Base-by-base conservation (phyloP, 2,797 vertebrate species). In the Typhlichthys eigenmanni region DNA sequence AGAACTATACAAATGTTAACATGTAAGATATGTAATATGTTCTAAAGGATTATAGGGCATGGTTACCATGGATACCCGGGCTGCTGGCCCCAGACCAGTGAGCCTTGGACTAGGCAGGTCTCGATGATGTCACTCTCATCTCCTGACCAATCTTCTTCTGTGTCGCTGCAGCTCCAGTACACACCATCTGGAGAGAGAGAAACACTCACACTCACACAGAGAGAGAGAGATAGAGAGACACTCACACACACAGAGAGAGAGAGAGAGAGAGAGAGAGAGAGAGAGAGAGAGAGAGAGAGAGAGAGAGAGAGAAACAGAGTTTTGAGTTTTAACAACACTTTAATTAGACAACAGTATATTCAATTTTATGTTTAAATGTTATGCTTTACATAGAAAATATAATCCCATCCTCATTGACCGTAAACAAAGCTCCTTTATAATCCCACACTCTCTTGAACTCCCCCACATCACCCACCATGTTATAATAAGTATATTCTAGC, bases 1-100 rank as follows among this genome's bases (percentile, higher is more conserved):
- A 24, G 8, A 24, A 19, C 50, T 9, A 16, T 11, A 52, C 50
- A 52, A 51, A 19, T 19, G 19, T 19, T 19, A 19, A 19, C 19
- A 19, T 19, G 2, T 19, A 19, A 19, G 19, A 19, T 19, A 19
- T 19, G 19, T 19, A 19, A 19, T 19, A 19, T 19, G 19, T 19
- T 19, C 19, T 19, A 12, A 7, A 14, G 4, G 1, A 10, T 51
- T 51, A 19, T 19, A 7, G 49, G 50, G 5, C 50, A 10, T 52
- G 50, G n/a, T 52, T 52, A 52, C 50, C 50, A 52, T 52, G 50
- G 50, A 52, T 52, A 52, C n/a, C 50, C 50, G n/a, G 50, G 8
- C 50, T 52, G 50, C 50, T 52, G 50, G 19, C n/a, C 50, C 50
- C 50, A 52, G 50, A 52, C 8, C 11, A 52, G 50, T 9, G 14